Conservation (phyloP, 2,888 invertebrate species). For the Nomada hirtipes region DNA sequence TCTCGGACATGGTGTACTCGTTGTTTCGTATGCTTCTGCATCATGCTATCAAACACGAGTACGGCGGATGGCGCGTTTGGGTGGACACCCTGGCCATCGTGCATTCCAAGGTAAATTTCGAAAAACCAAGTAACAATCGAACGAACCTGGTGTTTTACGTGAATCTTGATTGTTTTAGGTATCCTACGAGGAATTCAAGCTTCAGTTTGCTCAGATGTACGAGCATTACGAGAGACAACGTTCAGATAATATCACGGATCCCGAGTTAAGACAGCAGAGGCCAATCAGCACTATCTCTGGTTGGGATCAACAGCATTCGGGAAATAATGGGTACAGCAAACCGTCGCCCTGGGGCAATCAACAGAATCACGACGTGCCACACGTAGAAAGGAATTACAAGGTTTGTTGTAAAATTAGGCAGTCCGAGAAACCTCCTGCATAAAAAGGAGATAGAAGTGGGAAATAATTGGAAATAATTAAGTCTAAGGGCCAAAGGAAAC, state of each 20-base stretch:
- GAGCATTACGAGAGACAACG: constrained; percentile 97
- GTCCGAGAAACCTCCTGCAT: background rate
- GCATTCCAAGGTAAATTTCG: constrained; percentile 94
- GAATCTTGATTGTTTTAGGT: constrained; percentile 87
- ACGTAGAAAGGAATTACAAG: constrained; percentile 80
- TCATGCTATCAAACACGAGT: constrained; percentile 99
- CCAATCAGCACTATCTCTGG: constrained; percentile 99
- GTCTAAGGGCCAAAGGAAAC: too few relatives aligned
- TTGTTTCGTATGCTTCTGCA: constrained; percentile 98
- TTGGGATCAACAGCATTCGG: constrained; percentile 90
- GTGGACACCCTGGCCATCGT: constrained; percentile 99
- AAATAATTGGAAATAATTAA: background rate
- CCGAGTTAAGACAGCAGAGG: constrained; percentile 95
- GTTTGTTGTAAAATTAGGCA: constrained; percentile 54
- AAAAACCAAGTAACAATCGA: background rate
- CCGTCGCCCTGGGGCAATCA: constrained; percentile 80
- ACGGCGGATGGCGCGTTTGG: constrained; percentile 99
- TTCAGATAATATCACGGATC: constrained; percentile 97
- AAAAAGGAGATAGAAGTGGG: background rate
- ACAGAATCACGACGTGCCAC: constrained; percentile 79
- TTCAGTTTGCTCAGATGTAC: constrained; percentile 99
- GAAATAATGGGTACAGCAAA: constrained; percentile 81
- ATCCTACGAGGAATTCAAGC: constrained; percentile 98
- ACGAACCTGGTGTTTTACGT: constrained; percentile 8
- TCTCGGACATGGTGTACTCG: constrained; percentile 99